phyloP scores from a whole-genome alignment of 2,113 vertebrate genomes.

The Eonycteris spelaea region DNA sequence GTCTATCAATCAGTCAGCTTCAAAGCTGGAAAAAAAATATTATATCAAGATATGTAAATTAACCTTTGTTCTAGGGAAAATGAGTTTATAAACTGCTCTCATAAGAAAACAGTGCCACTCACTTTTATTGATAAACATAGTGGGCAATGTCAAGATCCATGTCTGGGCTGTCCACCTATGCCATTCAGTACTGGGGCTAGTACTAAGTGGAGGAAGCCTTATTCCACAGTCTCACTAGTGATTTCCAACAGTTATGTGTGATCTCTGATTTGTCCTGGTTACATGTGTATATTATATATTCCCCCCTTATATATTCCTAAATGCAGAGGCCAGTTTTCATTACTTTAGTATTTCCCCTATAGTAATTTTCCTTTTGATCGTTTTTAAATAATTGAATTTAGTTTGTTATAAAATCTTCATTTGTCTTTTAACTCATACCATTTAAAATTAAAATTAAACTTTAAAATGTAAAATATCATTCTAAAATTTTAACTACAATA shows the following conservation, averaged over 20 bases:
- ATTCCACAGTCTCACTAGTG: not conserved
- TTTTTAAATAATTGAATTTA: not conserved
- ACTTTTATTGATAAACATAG: not conserved
- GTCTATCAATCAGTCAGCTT: not conserved
- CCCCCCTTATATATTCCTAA: not conserved
- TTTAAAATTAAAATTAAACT: constrained; percentile 16
- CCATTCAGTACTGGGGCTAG: not conserved
- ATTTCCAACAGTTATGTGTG: not conserved
- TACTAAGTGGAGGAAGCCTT: not conserved
- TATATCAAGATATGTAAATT: not conserved
- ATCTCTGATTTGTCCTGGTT: not conserved
- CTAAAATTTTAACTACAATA: not conserved
- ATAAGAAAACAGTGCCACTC: not conserved
- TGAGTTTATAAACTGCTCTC: not conserved
- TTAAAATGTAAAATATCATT: not conserved
- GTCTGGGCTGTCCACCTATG: not conserved
- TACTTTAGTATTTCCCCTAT: not conserved
- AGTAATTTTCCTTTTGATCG: not conserved
- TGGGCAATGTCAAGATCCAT: not conserved
- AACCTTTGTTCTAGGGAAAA: constrained; percentile 11
- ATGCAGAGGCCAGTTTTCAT: not conserved
- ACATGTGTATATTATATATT: not conserved
- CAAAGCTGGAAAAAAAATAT: not conserved
- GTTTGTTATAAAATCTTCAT: not conserved
- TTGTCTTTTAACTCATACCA: not conserved